Evolutionary conservation across 2,797 vertebrate genomes (phyloP), one percentile per base, ranked within the genome.

Genomic region (Ctenopoma kingsleyae): DNA sequence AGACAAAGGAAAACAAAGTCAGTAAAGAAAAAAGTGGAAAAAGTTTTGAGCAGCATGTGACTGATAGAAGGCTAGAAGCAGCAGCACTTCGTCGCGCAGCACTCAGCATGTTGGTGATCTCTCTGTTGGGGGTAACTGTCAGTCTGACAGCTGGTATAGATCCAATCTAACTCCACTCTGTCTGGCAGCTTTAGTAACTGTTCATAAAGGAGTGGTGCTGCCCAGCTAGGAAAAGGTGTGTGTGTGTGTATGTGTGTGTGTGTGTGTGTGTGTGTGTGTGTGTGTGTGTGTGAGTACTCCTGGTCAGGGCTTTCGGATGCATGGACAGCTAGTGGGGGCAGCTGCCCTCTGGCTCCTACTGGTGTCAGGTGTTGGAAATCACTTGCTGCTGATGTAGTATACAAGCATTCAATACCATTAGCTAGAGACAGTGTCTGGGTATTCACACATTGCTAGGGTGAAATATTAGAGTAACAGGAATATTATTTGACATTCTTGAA

Each of bases 331-430:
- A 68, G 75, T 32, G 0, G 84, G n/a, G 76, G 53, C 1, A 3
- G 36, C 53, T 59, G 70, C 47, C 65, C 84, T 76, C 74, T 69
- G 57, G 74, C 56, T 81, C 81, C 67, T 78, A 38, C 48, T 46
- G 32, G 47, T 78, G 78, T 76, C 84, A 89, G 84, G 77, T 90
- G 83, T 81, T 82, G 30, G 59, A 86, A 75, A 79, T 80, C 71
- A 82, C 84, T 82, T 83, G 76, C 82, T 85, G 90, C 69, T 78
- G 2, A 57, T 32, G 2, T 32, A 32, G 30, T 20, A 35, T 46
- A 46, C 32, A n/a, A 2, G 19, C 12, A 54, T 54, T 53, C 17
- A 61, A 32, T 44, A 60, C 5, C 23, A 55, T 35, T 36, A 48
- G 3, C 23, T 55, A 66, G 32, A 41, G 40, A 46, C 22, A 47